Evolutionary conservation across 35 echinoderm and acorn worm genomes (phyloP).

Genomic region (Heliocidaris tuberculata): DNA sequence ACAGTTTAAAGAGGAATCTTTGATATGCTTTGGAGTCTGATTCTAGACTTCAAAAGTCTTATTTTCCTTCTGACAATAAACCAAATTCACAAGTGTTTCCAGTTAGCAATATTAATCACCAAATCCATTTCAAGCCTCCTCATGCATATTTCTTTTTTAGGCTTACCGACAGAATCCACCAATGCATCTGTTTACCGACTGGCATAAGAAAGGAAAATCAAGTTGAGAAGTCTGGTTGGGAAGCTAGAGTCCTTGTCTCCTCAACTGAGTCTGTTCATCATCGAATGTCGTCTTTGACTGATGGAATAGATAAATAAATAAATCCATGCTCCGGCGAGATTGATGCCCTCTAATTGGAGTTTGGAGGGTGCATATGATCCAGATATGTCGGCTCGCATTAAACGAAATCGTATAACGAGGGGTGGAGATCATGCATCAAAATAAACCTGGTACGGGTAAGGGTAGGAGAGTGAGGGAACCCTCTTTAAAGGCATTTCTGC

Average conservation of each 20-base stretch:
- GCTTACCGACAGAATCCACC: too few relatives aligned
- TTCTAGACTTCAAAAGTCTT: too few relatives aligned
- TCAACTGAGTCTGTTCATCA: slow-evolving; percentile 25
- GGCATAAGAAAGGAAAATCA: neutral
- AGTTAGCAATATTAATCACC: too few relatives aligned
- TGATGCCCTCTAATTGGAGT: slow-evolving; percentile 41
- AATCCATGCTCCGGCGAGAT: slow-evolving; percentile 23
- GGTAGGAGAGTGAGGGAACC: neutral
- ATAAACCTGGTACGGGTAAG: neutral
- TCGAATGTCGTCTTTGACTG: slow-evolving; percentile 24
- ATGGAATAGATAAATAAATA: slow-evolving; percentile 47
- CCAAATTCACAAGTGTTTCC: too few relatives aligned
- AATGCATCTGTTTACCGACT: too few relatives aligned
- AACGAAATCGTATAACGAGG: slow-evolving; percentile 38
- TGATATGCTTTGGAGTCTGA: too few relatives aligned
- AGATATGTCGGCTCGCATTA: slow-evolving; percentile 33
- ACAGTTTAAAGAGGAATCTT: too few relatives aligned
- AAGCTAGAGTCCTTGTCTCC: neutral
- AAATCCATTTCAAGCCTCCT: too few relatives aligned
- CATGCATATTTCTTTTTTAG: too few relatives aligned
- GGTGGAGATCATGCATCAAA: slow-evolving; percentile 15
- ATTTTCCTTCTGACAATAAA: too few relatives aligned
- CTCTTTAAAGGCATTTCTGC: neutral
- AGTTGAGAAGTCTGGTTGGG: neutral
- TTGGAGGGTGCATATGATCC: slow-evolving; percentile 30